A percentile compares a stretch with the other conserved stretches of the same genome.
phyloP scores from a whole-genome alignment of 2,113 vertebrate genomes.

The Clarias magur region DNA sequence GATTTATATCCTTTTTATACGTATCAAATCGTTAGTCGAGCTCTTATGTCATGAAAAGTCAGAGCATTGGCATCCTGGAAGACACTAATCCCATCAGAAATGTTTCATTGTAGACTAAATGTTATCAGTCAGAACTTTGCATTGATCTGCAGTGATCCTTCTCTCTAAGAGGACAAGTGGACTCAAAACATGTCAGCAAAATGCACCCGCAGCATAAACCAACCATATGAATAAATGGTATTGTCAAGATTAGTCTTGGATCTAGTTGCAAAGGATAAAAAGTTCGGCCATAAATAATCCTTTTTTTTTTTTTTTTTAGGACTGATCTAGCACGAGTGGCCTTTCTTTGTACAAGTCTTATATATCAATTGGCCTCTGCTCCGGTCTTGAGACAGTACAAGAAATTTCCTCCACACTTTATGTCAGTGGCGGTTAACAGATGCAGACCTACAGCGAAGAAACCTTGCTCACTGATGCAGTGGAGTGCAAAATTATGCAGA shows the following conservation, averaged over 20 bases:
- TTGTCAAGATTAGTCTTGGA: background rate
- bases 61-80: background rate
- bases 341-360: slow-evolving; percentile 9
- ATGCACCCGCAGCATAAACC: background rate
- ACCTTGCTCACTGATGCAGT: slow-evolving; percentile 42
- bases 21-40: background rate
- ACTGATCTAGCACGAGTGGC: background rate
- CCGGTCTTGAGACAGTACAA: slow-evolving; percentile 14
- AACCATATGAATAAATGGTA: background rate
- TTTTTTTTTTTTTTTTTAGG: slow-evolving; percentile 2
- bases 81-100: background rate
- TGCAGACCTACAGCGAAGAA: slow-evolving; percentile 44
- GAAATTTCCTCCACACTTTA: slow-evolving; percentile 11
- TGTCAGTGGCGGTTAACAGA: slow-evolving; percentile 32
- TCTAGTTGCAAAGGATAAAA: slow-evolving; percentile 1
- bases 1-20: background rate
- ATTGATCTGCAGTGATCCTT: background rate
- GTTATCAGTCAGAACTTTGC: slow-evolving; percentile 1
- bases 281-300: background rate
- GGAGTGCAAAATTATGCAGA: slow-evolving; percentile 49
- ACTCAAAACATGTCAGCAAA: background rate
- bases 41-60: background rate
- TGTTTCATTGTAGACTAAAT: background rate
- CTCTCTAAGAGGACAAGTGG: background rate
- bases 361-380: slow-evolving; percentile 11